These are phyloP conservation scores for Zaprionus inermis DNA, from an alignment of 1,140 invertebrate species.

Conservation along the genomic window DNA sequence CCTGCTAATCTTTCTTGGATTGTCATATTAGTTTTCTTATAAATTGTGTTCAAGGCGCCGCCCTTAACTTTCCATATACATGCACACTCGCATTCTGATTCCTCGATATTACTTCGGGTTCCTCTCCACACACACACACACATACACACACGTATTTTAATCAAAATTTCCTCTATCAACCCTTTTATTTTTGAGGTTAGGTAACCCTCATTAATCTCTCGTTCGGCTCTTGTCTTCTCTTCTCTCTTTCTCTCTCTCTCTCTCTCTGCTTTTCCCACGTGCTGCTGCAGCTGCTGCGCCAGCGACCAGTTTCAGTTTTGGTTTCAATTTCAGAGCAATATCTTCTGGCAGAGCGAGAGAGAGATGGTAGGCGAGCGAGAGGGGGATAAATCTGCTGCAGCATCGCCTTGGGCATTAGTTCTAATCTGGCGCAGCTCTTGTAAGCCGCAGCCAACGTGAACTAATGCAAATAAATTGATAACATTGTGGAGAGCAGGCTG, in stretches of 20 bases:
- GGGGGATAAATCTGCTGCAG: not conserved
- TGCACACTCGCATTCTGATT: not conserved
- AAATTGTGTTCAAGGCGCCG: not conserved
- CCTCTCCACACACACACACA: not conserved
- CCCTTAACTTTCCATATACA: slow-evolving; percentile 20
- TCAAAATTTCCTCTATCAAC: slow-evolving; percentile 73
- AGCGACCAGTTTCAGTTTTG: not conserved
- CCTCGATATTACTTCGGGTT: slow-evolving; percentile 34
- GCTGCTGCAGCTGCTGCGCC: slow-evolving; percentile 18
- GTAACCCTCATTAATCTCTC: slow-evolving; percentile 77
- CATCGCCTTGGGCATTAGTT: slow-evolving; percentile 38
- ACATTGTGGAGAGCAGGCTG: not conserved
- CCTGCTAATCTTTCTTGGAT: not conserved
- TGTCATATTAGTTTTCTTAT: not conserved
- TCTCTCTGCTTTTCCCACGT: not conserved
- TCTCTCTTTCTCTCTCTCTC: slow-evolving; percentile 5
- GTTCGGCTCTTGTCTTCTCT: slow-evolving; percentile 43
- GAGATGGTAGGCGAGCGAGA: not conserved
- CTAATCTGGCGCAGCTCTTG: not conserved
- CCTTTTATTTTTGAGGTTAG: slow-evolving; percentile 58
- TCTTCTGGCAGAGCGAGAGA: not conserved
- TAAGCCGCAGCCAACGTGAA: slow-evolving; percentile 2
- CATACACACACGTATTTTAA: slow-evolving; percentile 43
- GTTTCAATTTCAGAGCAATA: slow-evolving; percentile 17
- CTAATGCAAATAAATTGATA: slow-evolving; percentile 60